These are phyloP conservation scores for Encarsia formosa DNA, from an alignment of 2,888 invertebrate species.

Conservation along the genomic window DNA sequence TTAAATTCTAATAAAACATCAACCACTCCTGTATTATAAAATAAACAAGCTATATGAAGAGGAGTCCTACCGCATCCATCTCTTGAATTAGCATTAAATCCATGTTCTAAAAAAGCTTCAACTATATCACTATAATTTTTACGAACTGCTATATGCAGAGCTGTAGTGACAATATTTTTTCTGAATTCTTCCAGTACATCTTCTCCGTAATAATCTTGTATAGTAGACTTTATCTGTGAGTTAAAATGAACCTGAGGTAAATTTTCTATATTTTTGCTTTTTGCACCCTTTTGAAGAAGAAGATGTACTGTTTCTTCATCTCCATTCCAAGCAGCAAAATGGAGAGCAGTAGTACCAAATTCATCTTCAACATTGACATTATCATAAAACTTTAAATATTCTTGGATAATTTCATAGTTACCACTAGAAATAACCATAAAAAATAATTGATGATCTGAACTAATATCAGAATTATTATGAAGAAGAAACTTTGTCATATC, in stretches of 20 bases:
- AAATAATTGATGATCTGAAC: background rate
- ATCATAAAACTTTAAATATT: conserved; percentile 7
- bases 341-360: conserved; percentile 13
- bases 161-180: conserved; percentile 10
- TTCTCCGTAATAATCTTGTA: background rate
- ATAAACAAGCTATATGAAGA: conserved; percentile 12
- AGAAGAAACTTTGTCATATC: conserved; percentile 7
- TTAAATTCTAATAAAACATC: conserved; percentile 9
- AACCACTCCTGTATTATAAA: conserved; percentile 1
- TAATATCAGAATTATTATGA: background rate
- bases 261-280: background rate
- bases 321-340: conserved; percentile 12
- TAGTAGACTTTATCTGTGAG: background rate
- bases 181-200: conserved; percentile 8
- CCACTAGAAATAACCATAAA: conserved; percentile 1
- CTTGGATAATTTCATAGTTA: conserved; percentile 1
- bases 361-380: conserved; percentile 7
- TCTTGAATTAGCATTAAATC: conserved; percentile 5
- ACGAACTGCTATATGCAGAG: conserved; percentile 14
- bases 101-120: conserved; percentile 7
- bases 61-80: conserved; percentile 13
- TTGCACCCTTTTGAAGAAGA: conserved; percentile 5
- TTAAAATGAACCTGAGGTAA: background rate
- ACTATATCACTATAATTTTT: conserved; percentile 14
- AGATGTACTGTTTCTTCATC: conserved; percentile 9